Percentiles rank a stretch among this genome's conserved stretches.
Evolutionary conservation across 2,888 invertebrate genomes (phyloP).

Genomic region (Thysanoteuthis rhombus): DNA sequence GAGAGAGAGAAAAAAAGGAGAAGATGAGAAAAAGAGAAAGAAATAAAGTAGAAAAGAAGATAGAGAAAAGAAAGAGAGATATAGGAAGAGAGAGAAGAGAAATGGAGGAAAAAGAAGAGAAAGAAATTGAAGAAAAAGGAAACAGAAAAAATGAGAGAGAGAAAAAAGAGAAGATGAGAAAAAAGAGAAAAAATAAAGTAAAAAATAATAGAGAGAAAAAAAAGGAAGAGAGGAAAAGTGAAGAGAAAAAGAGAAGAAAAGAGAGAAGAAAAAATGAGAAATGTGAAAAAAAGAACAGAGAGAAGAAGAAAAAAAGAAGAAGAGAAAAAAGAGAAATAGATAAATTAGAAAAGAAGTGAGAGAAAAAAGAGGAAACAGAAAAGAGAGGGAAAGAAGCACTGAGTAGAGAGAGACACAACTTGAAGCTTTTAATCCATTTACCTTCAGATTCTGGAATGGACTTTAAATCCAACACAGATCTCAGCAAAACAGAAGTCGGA

Average conservation of each 20-base stretch:
- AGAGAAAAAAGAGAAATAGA: neutral
- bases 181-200: neutral
- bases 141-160: neutral
- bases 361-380: neutral
- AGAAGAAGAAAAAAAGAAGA: neutral
- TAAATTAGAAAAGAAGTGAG: neutral
- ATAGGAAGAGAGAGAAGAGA: neutral
- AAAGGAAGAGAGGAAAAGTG: accelerated
- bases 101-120: neutral
- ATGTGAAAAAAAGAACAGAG: no score
- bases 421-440: neutral
- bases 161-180: neutral
- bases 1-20: no score
- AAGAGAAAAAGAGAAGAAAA: neutral
- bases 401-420: neutral
- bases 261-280: neutral
- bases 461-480: neutral
- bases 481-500: neutral
- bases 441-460: neutral
- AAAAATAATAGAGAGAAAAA: no score
- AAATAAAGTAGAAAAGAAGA: no score
- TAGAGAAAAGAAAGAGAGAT: neutral
- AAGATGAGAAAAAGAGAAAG: no score
- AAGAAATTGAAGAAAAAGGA: no score
- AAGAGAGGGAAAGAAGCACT: neutral